Evolutionary conservation across 2,888 invertebrate genomes (phyloP), one percentile per base, ranked within the genome.

Genomic region (Clistopyga incitator): DNA sequence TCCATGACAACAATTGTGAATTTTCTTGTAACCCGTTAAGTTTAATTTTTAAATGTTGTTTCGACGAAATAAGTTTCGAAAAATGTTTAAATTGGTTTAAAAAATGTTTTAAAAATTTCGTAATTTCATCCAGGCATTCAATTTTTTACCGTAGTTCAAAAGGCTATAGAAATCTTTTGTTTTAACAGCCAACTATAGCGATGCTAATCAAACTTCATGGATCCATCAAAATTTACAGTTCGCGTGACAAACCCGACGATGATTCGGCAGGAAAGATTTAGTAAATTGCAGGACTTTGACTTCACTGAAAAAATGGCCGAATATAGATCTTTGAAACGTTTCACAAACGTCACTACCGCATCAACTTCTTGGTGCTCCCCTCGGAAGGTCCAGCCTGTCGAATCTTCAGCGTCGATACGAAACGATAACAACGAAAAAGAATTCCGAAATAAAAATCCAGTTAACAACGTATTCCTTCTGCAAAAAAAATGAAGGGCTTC

Each of bases 1-100:
- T 80, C 68, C 82, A 80, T 85, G 76, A 23, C 54, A 81, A 85
- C 81, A 86, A 86, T 86, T 85, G 54, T 86, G 75, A 84, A 74
- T 84, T 56, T 67, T 23, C 13, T 42, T 42, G 13, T 42, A 34
- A 6, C 29, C 8, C n/a, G 8, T n/a, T 59, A n/a, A 34, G 3
- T n/a, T 61, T n/a, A 2, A 1, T 13, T 34, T 34, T n/a, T 0
- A 59, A 25, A 61, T 61, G n/a, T 61, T 8, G 34, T 4, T 6
- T n/a, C 11, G 11, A n/a, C 34, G 10, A n/a, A 29, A 29, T 61
- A 61, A 23, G 11, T 42, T 42, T 10, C n/a, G 38, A 25, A 15
- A 13, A 34, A 54, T 1, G 20, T 77, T 25, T 25, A n/a, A n/a
- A n/a, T 6, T 59, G 79, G 82, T 84, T 82, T 79, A 75, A 78